A percentile compares a stretch with the other conserved stretches of the same genome.
Evolutionary conservation across 1,140 invertebrate genomes (phyloP).

Genomic region (Magallana angulata): DNA sequence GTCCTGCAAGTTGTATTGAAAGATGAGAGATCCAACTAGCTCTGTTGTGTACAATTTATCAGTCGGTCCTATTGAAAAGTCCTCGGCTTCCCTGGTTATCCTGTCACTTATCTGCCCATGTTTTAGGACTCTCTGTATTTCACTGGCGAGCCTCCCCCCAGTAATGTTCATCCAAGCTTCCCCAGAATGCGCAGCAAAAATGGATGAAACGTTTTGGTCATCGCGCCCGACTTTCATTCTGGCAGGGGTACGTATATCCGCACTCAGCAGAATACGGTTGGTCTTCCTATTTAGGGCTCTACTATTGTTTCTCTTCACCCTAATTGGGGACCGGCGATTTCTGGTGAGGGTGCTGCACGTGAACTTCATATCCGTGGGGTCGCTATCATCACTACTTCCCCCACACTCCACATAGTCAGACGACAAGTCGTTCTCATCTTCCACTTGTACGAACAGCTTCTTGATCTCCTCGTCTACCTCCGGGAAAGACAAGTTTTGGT

Average conservation of each 20-base stretch:
- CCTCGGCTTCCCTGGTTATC: not conserved
- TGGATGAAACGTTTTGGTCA: not conserved
- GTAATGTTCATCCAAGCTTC: constrained; percentile 1
- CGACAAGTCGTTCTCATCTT: not conserved
- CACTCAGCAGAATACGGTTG: not conserved
- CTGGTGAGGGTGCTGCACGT: not conserved
- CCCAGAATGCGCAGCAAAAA: not conserved
- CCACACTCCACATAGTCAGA: constrained; percentile 30
- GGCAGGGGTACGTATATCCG: constrained; percentile 25
- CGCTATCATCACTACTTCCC: not conserved
- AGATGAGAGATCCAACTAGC: not conserved
- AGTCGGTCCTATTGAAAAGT: not conserved
- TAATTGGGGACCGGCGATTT: not conserved
- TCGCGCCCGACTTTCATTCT: constrained; percentile 19
- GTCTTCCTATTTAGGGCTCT: not conserved
- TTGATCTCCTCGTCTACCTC: not conserved
- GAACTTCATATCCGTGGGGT: not conserved
- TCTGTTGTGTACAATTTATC: constrained; percentile 15
- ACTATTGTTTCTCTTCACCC: not conserved
- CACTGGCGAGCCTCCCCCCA: not conserved
- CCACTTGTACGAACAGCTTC: constrained; percentile 7
- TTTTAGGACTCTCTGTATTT: constrained; percentile 9
- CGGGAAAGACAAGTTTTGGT: not conserved
- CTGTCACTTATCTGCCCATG: not conserved
- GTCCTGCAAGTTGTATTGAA: not conserved